These are phyloP conservation scores for Zapornia atra DNA, from an alignment of 2,113 vertebrate genomes.

Conservation along the genomic window DNA sequence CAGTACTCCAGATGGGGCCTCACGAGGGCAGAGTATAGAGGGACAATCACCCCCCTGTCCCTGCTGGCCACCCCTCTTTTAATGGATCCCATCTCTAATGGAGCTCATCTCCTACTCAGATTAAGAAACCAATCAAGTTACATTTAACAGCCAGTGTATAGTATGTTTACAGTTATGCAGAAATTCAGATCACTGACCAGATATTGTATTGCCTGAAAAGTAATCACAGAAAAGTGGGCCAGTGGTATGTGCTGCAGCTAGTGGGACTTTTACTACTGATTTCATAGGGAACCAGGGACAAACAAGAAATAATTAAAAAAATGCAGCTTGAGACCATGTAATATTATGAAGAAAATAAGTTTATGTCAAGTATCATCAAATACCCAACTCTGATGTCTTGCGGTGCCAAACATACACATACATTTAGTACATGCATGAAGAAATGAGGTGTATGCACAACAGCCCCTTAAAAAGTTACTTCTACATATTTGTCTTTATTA, in stretches of 20 bases:
- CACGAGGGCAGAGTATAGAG: too few relatives aligned
- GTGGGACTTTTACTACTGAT: neutral
- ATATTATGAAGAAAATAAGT: neutral
- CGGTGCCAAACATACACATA: neutral
- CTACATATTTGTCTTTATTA: neutral
- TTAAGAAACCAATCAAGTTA: neutral
- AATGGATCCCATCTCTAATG: too few relatives aligned
- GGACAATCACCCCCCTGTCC: too few relatives aligned
- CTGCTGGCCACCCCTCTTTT: too few relatives aligned
- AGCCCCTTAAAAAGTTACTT: neutral
- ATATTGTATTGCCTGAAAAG: neutral
- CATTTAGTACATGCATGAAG: neutral
- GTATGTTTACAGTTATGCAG: neutral
- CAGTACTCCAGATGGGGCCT: too few relatives aligned
- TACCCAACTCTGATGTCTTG: neutral
- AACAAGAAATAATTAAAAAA: neutral
- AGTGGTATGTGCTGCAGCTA: neutral
- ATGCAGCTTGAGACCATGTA: neutral
- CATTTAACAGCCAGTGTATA: neutral
- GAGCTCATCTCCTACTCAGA: neutral
- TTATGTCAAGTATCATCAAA: neutral
- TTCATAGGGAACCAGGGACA: neutral
- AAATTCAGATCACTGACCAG: neutral
- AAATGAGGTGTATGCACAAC: neutral
- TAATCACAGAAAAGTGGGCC: neutral